These are phyloP conservation scores for Oceanodroma leucorhoa DNA, from an alignment of 2,797 vertebrate species.

Conservation along the genomic window DNA sequence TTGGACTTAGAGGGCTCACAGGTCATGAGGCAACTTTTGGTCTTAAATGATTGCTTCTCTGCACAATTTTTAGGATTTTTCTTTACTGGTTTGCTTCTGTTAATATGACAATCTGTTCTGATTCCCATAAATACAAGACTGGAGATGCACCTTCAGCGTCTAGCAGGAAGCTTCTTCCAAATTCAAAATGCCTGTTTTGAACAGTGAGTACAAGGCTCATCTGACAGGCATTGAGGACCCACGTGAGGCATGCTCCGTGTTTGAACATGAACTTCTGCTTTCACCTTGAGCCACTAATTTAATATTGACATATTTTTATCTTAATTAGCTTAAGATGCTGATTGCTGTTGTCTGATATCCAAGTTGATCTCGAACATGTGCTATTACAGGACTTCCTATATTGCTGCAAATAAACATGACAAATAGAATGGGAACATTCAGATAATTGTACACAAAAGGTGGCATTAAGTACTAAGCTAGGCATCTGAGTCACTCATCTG, in stretches of 20 bases:
- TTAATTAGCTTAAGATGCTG: background rate
- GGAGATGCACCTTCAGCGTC: background rate
- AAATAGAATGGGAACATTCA: background rate
- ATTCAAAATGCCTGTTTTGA: background rate
- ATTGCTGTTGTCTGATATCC: background rate
- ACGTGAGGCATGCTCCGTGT: fast-evolving
- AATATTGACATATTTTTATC: background rate
- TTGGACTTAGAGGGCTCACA: background rate
- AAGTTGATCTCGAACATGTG: background rate
- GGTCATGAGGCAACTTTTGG: background rate
- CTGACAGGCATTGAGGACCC: background rate
- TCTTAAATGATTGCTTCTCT: background rate
- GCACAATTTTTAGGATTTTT: background rate
- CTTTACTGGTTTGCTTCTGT: background rate
- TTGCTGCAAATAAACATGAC: background rate
- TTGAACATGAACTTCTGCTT: background rate
- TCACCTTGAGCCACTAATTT: background rate
- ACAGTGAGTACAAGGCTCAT: fast-evolving
- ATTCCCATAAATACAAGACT: background rate
- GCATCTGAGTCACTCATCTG: background rate
- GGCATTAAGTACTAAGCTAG: no score
- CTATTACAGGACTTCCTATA: background rate
- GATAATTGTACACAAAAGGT: background rate
- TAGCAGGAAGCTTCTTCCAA: background rate
- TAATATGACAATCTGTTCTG: background rate